phyloP scores from a whole-genome alignment of 2,888 invertebrate genomes.

The Trilocha varians region DNA sequence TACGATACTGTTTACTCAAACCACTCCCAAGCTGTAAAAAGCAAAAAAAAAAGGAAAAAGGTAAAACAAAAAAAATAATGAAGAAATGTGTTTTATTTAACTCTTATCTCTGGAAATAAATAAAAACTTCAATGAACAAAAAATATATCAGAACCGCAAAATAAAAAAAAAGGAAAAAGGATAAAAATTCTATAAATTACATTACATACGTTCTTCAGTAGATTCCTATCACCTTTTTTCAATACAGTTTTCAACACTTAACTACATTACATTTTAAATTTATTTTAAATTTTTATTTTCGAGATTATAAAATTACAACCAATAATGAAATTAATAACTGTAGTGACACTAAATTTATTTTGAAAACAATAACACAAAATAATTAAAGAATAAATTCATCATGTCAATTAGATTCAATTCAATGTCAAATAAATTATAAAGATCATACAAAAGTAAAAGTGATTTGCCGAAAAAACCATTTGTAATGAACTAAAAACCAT shows the following conservation, averaged over 20 bases:
- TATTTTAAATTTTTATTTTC: not conserved
- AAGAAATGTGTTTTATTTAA: constrained; percentile 24
- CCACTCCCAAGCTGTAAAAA: constrained; percentile 5
- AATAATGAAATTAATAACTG: not conserved
- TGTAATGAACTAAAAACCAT: no score
- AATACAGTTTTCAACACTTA: not conserved
- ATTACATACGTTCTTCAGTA: constrained; percentile 19
- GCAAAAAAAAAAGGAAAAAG: constrained; percentile 3
- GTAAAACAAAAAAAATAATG: constrained; percentile 12
- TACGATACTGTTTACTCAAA: no score
- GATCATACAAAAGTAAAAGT: no score
- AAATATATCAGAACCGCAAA: constrained; percentile 30
- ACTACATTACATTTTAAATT: constrained; percentile 15
- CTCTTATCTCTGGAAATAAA: constrained; percentile 34
- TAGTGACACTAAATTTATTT: not conserved
- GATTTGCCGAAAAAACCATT: no score
- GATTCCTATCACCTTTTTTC: constrained; percentile 5
- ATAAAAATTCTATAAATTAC: constrained; percentile 16
- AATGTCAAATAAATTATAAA: no score
- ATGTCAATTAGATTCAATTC: no score
- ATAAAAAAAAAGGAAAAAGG: constrained; percentile 34
- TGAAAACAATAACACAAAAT: no score
- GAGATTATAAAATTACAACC: not conserved
- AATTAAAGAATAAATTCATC: no score
- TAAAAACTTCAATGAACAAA: constrained; percentile 51